Evolutionary conservation across 2,797 vertebrate genomes (phyloP), one percentile per base, ranked within the genome.

Genomic region (Erithacus rubecula): DNA sequence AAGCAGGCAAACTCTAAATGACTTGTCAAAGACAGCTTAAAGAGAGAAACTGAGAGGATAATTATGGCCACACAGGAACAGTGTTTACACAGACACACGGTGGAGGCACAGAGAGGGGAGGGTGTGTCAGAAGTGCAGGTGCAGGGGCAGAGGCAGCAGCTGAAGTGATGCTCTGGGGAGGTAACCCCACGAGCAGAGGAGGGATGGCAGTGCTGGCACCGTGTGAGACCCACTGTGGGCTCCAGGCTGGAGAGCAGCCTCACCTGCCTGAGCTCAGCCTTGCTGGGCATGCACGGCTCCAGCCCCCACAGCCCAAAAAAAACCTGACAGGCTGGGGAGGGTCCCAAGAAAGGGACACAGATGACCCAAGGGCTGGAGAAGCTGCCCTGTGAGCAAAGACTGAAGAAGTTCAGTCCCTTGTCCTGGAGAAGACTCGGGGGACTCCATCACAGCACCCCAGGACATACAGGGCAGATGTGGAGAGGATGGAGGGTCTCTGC

Each of bases 1-100:
- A 94, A 94, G 78, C 55, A 72, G 47, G 67, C 47, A 87, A 93
- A 92, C 90, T 76, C 79, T 39, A 76, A 90, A 75, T 76, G 89
- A 41, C 81, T 93, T 82, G 83, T 93, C 89, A 92, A 67, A 90
- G 70, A 13, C 46, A 71, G 58, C 69, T 51, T 46, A 46, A 90
- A 78, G 77, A 87, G 77, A 56, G 83, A 87, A 87, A 92, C 67
- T n/a, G 91, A 89, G 95, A 79, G 58, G 29, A 7, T 47, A 69
- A 92, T 92, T 79, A 70, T 3, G 83, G 81, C 32, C 36, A 4
- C 89, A 51, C 26, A 70, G 77, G 46, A 43, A 8, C 41, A 18
- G 43, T 15, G 6, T 84, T 71, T 81, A 36, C 62, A 36, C 60
- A 83, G 72, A 43, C 12, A 5, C 2, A 15, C 6, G 2, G 71